phyloP scores from a whole-genome alignment of 2,888 invertebrate genomes.

The Meteorus colon region DNA sequence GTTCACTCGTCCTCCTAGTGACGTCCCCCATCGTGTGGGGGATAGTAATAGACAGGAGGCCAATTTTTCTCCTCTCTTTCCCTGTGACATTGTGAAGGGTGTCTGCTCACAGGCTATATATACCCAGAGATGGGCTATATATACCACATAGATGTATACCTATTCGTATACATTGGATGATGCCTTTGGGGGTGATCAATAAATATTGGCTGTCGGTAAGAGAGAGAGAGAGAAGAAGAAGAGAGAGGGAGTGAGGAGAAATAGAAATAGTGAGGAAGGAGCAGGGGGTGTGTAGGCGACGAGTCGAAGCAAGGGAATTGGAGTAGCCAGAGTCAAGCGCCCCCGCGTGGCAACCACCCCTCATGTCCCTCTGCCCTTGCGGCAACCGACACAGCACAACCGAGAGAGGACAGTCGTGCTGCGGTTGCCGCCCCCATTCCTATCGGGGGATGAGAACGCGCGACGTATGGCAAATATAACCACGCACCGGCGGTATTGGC shows the following conservation, averaged over 20 bases:
- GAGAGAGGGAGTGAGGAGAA: background rate
- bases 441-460: conserved; percentile 58
- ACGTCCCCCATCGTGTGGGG: conserved; percentile 34
- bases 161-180: conserved; percentile 56
- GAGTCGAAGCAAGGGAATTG: conserved; percentile 51
- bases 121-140: conserved; percentile 40
- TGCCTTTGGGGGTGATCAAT: conserved; percentile 72
- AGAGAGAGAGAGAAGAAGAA: conserved; percentile 54
- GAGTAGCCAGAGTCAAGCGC: conserved; percentile 43
- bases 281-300: conserved; percentile 32
- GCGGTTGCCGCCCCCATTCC: conserved; percentile 72
- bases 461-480: conserved; percentile 71
- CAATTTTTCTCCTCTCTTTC: conserved; percentile 46
- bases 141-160: background rate
- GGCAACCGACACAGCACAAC: conserved; percentile 48
- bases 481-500: conserved; percentile 63
- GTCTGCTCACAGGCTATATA: conserved; percentile 24
- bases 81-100: conserved; percentile 53
- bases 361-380: conserved; percentile 33
- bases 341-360: conserved; percentile 53
- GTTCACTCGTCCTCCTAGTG: background rate
- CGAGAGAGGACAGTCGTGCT: conserved; percentile 67
- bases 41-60: conserved; percentile 55
- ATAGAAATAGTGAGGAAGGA: conserved; percentile 47
- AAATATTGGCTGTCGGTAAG: conserved; percentile 72